Percentiles rank a stretch among this genome's conserved stretches.
Conservation (phyloP, 2,888 invertebrate genomes). For the Sesia bembeciformis region DNA sequence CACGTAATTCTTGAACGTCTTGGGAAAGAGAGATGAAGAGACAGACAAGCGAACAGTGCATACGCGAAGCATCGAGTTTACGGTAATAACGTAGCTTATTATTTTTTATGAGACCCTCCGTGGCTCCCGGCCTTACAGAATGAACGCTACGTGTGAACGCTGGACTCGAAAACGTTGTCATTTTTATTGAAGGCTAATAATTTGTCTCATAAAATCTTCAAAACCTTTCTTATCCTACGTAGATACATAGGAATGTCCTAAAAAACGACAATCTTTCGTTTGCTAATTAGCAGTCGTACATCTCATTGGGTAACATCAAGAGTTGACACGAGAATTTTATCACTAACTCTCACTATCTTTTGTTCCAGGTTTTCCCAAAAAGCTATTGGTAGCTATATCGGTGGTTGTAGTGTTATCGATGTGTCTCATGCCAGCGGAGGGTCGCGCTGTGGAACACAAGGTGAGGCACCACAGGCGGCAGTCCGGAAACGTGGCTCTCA, state of each 20-base stretch:
- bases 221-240: too few relatives aligned
- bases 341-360: slow-evolving; percentile 8
- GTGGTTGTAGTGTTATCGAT: slow-evolving; percentile 56
- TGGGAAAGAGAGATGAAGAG: slow-evolving; percentile 56
- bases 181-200: too few relatives aligned
- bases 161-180: too few relatives aligned
- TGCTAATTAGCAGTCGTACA: too few relatives aligned
- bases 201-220: too few relatives aligned
- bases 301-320: too few relatives aligned
- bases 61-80: slow-evolving; percentile 24
- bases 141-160: slow-evolving; percentile 14
- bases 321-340: too few relatives aligned
- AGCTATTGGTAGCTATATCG: slow-evolving; percentile 67
- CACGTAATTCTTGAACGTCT: slow-evolving; percentile 35
- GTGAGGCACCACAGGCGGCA: slow-evolving; percentile 36
- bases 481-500: slow-evolving; percentile 29
- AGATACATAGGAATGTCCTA: too few relatives aligned
- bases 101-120: slow-evolving; percentile 62
- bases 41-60: slow-evolving; percentile 26
- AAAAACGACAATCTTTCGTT: too few relatives aligned
- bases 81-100: slow-evolving; percentile 60
- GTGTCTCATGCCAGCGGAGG: slow-evolving; percentile 55
- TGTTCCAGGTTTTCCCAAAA: slow-evolving; percentile 70
- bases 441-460: slow-evolving; percentile 41
- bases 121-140: slow-evolving; percentile 23